phyloP scores from a whole-genome alignment of 2,113 vertebrate species.

The Chloroceryle aenea region DNA sequence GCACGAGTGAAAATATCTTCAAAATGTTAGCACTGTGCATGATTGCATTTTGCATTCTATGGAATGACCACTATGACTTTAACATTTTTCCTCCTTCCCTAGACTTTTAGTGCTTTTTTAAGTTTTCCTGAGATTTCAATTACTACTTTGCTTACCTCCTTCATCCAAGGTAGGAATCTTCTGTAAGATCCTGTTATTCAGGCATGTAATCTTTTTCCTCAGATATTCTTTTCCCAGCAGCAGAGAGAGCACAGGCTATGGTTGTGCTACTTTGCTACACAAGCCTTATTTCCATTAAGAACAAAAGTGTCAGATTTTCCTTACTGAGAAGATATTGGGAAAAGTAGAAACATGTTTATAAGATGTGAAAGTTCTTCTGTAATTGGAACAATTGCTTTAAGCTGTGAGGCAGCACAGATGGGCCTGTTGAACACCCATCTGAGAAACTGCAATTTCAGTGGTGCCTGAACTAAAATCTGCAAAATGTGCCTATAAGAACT shows the following conservation, averaged over 20 bases:
- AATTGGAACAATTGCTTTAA: background rate
- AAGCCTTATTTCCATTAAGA: background rate
- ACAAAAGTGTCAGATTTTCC: background rate
- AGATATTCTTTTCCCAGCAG: background rate
- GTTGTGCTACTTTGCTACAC: background rate
- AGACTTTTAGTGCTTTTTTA: background rate
- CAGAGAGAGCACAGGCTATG: background rate
- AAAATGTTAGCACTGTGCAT: background rate
- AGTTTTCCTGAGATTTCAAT: background rate
- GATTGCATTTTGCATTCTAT: background rate
- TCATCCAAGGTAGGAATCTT: background rate
- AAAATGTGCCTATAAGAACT: background rate
- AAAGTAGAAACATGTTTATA: background rate
- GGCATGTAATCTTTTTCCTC: background rate
- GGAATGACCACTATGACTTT: background rate
- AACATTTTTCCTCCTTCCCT: background rate
- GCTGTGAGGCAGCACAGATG: background rate
- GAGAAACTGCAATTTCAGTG: background rate
- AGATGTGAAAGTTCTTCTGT: background rate
- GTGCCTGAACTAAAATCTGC: background rate
- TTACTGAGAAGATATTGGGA: background rate
- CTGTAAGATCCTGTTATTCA: background rate
- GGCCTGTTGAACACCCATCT: background rate
- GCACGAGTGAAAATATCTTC: background rate
- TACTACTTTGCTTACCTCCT: background rate